Evolutionary conservation across 2,888 invertebrate genomes (phyloP).

Genomic region (Epirrita christyi): DNA sequence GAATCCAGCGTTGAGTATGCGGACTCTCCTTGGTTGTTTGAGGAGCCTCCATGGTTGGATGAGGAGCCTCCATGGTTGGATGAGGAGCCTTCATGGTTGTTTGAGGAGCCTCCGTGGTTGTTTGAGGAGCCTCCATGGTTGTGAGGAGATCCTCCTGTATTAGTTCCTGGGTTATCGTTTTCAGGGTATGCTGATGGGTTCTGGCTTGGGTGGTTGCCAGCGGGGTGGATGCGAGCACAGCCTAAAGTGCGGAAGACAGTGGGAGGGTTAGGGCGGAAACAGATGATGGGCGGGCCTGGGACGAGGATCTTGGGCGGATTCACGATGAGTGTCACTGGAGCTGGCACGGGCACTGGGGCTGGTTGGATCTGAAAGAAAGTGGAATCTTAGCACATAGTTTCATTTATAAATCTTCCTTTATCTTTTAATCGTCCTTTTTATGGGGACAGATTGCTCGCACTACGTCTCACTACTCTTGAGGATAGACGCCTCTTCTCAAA

Average conservation of each 20-base stretch:
- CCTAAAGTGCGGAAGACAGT: constrained; percentile 56
- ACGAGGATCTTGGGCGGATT: constrained; percentile 63
- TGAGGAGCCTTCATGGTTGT: neutral
- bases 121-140: neutral
- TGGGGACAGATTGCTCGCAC: too few species aligned
- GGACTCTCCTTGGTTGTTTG: neutral
- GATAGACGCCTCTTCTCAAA: too few species aligned
- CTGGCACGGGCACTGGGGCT: constrained; percentile 51
- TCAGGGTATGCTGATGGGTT: too few species aligned
- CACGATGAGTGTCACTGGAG: constrained; percentile 54
- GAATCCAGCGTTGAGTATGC: neutral
- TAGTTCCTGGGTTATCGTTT: neutral
- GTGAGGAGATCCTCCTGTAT: too few species aligned
- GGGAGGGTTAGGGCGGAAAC: constrained; percentile 63
- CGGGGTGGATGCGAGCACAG: constrained; percentile 42
- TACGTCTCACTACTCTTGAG: too few species aligned
- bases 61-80: neutral
- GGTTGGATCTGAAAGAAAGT: constrained; percentile 59
- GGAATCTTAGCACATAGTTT: too few species aligned
- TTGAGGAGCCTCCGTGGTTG: neutral
- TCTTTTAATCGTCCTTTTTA: too few species aligned
- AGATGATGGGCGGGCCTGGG: constrained; percentile 62
- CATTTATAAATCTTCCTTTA: too few species aligned
- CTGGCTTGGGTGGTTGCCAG: neutral
- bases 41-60: neutral